Conservation (phyloP, 30 jellyfish, hydroid and myxozoan genomes). For the Sanderia malayensis region DNA sequence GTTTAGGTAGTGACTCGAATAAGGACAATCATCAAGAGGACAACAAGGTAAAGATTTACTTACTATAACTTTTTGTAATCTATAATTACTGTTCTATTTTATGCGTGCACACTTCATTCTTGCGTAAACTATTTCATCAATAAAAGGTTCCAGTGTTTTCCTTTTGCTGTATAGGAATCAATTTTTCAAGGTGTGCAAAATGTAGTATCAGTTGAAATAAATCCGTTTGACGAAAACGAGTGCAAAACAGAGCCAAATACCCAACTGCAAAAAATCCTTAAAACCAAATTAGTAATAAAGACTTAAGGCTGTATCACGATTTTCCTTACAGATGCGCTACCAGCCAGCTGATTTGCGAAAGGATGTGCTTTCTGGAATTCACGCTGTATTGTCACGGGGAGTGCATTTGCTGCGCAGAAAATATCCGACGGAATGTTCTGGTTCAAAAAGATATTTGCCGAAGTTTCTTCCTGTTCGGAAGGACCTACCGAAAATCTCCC, state of each 20-base stretch:
- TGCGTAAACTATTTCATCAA: background rate
- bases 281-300: background rate
- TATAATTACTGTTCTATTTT: background rate
- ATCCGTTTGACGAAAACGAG: background rate
- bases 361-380: background rate
- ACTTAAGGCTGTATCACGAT: background rate
- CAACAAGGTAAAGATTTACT: background rate
- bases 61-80: background rate
- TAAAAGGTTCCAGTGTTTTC: background rate
- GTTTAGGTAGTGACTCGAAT: constrained; percentile 1
- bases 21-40: constrained; percentile 1
- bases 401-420: background rate
- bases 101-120: background rate
- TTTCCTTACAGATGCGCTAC: constrained; percentile 1
- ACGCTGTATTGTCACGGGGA: constrained; percentile 3
- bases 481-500: background rate
- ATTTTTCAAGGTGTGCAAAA: background rate
- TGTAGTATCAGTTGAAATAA: background rate
- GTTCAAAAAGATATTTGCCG: background rate
- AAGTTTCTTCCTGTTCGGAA: constrained; percentile 1
- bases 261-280: background rate
- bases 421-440: constrained; percentile 1
- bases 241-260: background rate
- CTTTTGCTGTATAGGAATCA: background rate
- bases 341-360: constrained; percentile 2